A percentile compares a stretch with the other conserved stretches of the same genome.
phyloP scores from a whole-genome alignment of 1,140 invertebrate genomes.

The Drosophila ohnishii region DNA sequence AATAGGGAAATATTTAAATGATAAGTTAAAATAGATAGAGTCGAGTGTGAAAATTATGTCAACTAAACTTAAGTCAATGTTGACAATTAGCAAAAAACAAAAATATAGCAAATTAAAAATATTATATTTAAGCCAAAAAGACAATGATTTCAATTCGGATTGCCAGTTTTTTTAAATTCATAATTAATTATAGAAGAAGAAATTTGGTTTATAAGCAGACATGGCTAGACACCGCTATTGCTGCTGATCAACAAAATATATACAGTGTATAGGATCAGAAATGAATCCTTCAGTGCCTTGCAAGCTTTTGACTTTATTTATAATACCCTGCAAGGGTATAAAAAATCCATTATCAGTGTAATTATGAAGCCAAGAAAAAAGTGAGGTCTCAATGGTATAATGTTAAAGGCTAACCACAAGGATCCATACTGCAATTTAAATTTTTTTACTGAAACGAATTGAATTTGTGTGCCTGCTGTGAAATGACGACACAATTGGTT shows the following conservation, averaged over 20 bases:
- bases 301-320: background rate
- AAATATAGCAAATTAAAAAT: no score
- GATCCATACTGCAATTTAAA: constrained; percentile 1
- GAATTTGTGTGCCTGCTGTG: constrained; percentile 1
- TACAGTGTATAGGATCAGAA: background rate
- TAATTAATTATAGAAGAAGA: no score
- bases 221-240: no score
- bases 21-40: background rate
- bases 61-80: no score
- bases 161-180: no score
- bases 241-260: no score
- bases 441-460: constrained; percentile 5
- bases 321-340: background rate
- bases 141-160: no score
- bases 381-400: background rate
- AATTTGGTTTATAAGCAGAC: no score
- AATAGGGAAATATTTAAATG: background rate
- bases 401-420: background rate
- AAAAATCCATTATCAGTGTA: background rate
- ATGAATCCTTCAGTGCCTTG: background rate
- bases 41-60: no score
- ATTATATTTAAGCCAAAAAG: no score
- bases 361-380: constrained; percentile 7
- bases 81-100: no score
- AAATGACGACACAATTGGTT: constrained; percentile 17